phyloP scores from a whole-genome alignment of 2,888 invertebrate species.

The Chaetogeoica ovagalla region DNA sequence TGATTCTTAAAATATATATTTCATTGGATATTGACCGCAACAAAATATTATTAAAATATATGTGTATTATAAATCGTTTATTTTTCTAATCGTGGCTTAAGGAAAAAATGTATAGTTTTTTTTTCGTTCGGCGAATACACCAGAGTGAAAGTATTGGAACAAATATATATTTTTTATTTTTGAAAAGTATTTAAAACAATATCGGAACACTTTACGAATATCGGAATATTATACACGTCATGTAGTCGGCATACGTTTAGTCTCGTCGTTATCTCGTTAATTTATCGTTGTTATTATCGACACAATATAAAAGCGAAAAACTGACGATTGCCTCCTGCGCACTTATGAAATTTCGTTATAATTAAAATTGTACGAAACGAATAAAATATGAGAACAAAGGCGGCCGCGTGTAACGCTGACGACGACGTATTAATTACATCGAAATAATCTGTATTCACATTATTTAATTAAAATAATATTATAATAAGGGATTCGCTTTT shows the following conservation, averaged over 20 bases:
- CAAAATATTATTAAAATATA: too few relatives aligned
- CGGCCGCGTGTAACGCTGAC: not conserved
- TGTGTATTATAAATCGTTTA: too few relatives aligned
- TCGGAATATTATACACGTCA: too few relatives aligned
- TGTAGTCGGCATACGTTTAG: not conserved
- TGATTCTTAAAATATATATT: too few relatives aligned
- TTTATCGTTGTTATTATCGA: slow-evolving; percentile 1
- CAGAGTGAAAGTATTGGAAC: too few relatives aligned
- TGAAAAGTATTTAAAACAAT: too few relatives aligned
- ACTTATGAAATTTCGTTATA: slow-evolving; percentile 13
- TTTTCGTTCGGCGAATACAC: too few relatives aligned
- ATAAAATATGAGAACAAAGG: not conserved
- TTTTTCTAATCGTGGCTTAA: too few relatives aligned
- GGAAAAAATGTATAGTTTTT: too few relatives aligned
- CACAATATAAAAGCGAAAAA: not conserved
- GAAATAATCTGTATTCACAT: not conserved
- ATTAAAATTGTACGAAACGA: slow-evolving; percentile 1
- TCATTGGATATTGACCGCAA: too few relatives aligned
- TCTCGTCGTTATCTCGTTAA: not conserved
- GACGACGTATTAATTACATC: slow-evolving; percentile 16
- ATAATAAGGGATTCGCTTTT: not conserved
- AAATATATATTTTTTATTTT: too few relatives aligned
- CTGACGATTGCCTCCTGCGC: not conserved
- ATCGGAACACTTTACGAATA: too few relatives aligned
- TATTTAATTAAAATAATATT: slow-evolving; percentile 18